Percentiles rank a stretch among this genome's conserved stretches.
Conservation (phyloP, 2,888 invertebrate species). For the Octodonta nipae region DNA sequence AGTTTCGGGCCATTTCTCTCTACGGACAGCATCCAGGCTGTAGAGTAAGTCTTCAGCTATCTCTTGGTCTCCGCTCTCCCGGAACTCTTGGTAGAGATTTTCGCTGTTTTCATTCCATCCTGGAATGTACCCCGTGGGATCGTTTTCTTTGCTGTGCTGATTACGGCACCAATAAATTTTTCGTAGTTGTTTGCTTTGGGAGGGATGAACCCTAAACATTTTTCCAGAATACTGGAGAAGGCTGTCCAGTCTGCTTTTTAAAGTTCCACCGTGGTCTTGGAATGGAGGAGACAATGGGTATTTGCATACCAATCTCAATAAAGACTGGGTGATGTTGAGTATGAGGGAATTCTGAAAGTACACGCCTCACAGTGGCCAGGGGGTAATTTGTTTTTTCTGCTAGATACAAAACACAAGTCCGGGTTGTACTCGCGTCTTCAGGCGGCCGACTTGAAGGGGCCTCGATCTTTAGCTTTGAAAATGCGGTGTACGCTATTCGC, state of each 20-base stretch:
- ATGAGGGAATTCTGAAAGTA: constrained; percentile 7
- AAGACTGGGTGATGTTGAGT: constrained; percentile 12
- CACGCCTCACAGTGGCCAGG: not conserved
- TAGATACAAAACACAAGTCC: constrained; percentile 10
- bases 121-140: no score
- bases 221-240: constrained; percentile 7
- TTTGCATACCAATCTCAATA: constrained; percentile 9
- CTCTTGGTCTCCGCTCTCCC: not conserved
- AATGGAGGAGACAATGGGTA: constrained; percentile 7
- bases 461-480: constrained; percentile 13
- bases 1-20: not conserved
- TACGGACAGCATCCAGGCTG: not conserved
- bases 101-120: no score
- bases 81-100: constrained; percentile 1
- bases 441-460: constrained; percentile 12
- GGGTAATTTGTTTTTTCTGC: not conserved
- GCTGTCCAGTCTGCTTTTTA: constrained; percentile 8
- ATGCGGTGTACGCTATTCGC: constrained; percentile 8
- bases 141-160: constrained; percentile 7
- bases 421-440: constrained; percentile 12
- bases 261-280: constrained; percentile 12
- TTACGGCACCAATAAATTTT: constrained; percentile 10
- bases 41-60: not conserved
- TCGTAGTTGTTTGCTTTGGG: constrained; percentile 6
- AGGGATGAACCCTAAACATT: constrained; percentile 8